Evolutionary conservation across 2,113 vertebrate genomes (phyloP).

Genomic region (Corythoichthys intestinalis): DNA sequence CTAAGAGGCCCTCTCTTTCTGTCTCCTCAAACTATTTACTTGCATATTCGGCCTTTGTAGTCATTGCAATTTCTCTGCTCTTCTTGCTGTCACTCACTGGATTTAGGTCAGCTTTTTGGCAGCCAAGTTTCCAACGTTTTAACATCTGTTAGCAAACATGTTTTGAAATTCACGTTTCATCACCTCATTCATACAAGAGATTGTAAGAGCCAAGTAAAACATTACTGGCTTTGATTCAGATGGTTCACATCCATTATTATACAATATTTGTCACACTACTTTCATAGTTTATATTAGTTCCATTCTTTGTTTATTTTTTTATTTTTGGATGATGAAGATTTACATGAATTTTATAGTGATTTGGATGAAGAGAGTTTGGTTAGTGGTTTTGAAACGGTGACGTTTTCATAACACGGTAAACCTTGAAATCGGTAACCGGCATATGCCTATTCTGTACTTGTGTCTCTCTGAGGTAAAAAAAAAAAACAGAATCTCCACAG

Average conservation of each 20-base stretch:
- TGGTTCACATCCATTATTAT: background rate
- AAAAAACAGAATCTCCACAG: no score
- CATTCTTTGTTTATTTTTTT: no score
- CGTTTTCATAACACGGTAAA: no score
- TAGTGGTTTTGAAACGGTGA: no score
- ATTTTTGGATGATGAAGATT: no score
- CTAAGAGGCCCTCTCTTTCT: background rate
- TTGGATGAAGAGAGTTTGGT: no score
- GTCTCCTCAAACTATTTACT: background rate
- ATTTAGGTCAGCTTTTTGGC: constrained; percentile 16
- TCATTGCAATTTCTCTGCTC: background rate
- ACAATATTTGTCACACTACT: background rate
- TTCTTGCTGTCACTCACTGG: background rate
- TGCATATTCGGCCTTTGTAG: background rate
- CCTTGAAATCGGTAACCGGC: no score
- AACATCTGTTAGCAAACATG: background rate
- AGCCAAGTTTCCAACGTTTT: constrained; percentile 23
- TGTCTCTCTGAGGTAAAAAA: no score
- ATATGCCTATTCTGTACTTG: no score
- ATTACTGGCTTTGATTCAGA: background rate
- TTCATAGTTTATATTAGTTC: no score
- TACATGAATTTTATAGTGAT: no score
- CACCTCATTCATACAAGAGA: constrained; percentile 20
- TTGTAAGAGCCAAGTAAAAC: constrained; percentile 1
- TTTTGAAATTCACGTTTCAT: constrained; percentile 14